Conservation (phyloP, 2,888 invertebrate species). For the Cryptocephalus primarius region DNA sequence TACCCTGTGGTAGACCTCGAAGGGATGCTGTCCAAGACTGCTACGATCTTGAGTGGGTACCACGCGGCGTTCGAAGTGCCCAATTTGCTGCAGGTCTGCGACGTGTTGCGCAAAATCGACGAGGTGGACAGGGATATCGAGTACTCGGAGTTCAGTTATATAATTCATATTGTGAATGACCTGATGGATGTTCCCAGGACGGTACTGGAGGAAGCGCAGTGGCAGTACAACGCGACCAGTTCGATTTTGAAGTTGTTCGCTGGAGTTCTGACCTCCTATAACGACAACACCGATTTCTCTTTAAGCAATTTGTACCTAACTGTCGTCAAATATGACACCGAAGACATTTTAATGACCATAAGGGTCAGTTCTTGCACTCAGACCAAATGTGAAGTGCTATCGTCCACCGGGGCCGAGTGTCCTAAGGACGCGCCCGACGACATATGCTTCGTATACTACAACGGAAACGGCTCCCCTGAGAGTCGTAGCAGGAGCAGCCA, state of each 20-base stretch:
- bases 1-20: no score
- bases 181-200: conserved; percentile 33
- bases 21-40: no score
- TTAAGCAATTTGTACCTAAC: no score
- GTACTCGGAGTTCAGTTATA: conserved; percentile 26
- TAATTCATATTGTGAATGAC: conserved; percentile 29
- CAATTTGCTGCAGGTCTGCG: conserved; percentile 15
- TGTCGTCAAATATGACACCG: no score
- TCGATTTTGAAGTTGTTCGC: conserved; percentile 3
- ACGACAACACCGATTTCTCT: background rate
- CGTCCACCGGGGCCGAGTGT: no score
- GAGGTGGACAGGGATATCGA: background rate
- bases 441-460: no score
- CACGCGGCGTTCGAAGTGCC: conserved; percentile 10
- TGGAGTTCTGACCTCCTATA: conserved; percentile 1
- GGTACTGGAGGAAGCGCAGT: conserved; percentile 1
- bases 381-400: no score
- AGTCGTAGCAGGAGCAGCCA: no score
- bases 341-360: no score
- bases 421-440: no score
- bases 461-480: no score
- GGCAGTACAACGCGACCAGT: conserved; percentile 2
- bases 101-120: conserved; percentile 8
- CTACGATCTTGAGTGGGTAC: conserved; percentile 4
- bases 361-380: no score